These are phyloP conservation scores for Zaprionus bogoriensis DNA, from an alignment of 2,888 invertebrate genomes.

Conservation along the genomic window DNA sequence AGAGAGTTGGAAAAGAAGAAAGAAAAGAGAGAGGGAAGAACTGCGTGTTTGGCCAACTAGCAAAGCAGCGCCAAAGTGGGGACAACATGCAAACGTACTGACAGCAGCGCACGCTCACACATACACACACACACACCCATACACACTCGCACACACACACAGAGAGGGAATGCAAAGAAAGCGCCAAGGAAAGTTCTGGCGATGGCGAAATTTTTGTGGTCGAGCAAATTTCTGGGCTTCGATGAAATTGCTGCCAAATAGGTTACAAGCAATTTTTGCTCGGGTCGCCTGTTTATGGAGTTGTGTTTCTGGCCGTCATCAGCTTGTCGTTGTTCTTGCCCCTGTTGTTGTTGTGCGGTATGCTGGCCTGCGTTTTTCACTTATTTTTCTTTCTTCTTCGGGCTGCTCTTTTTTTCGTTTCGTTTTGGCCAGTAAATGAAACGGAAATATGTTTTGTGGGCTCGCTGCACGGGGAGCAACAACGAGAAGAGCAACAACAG, in stretches of 20 bases:
- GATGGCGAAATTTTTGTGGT: conserved; percentile 71
- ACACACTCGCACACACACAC: background rate
- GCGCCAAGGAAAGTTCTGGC: conserved; percentile 68
- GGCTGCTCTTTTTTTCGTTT: conserved; percentile 7
- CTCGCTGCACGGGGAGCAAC: conserved; percentile 65
- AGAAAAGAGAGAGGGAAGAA: background rate
- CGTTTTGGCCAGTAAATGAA: conserved; percentile 72
- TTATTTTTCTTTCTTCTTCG: conserved; percentile 24
- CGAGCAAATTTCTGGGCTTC: conserved; percentile 75
- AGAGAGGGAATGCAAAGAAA: conserved; percentile 45
- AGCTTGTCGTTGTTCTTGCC: conserved; percentile 15
- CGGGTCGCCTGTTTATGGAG: conserved; percentile 73
- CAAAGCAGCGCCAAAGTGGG: conserved; percentile 17
- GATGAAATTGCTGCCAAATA: conserved; percentile 78
- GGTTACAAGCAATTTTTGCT: conserved; percentile 76
- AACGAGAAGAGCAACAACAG: conserved; percentile 37
- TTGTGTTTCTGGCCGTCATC: conserved; percentile 44
- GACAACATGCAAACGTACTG: conserved; percentile 63
- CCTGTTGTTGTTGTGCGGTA: conserved; percentile 34
- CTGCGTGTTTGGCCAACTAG: conserved; percentile 26
- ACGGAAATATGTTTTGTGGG: conserved; percentile 76
- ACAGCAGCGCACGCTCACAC: conserved; percentile 45
- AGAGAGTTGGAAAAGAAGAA: no score
- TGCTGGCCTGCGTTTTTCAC: conserved; percentile 64
- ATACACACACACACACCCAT: conserved; percentile 8